Conservation (phyloP, 2,888 invertebrate species). For the Scaptodrosophila latifasciaeformis region DNA sequence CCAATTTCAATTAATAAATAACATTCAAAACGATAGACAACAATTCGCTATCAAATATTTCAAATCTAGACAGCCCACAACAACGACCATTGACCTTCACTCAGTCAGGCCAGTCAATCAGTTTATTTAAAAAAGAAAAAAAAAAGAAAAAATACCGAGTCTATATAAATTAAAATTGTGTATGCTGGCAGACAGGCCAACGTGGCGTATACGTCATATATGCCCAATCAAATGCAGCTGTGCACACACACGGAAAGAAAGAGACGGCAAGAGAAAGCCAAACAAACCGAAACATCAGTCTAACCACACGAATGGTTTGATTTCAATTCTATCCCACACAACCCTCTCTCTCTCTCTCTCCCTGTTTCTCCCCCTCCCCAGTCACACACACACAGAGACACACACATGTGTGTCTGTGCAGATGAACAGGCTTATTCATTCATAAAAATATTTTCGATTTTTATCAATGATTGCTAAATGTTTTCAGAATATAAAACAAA, state of each 20-base stretch:
- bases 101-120: constrained; percentile 36
- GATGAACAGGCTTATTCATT: constrained; percentile 38
- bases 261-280: constrained; percentile 13
- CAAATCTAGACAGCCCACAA: neutral
- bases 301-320: too few relatives aligned
- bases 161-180: constrained; percentile 23
- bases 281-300: too few relatives aligned
- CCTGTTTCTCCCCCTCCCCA: too few relatives aligned
- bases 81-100: constrained; percentile 51
- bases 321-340: too few relatives aligned
- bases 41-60: too few relatives aligned
- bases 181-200: constrained; percentile 18
- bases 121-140: constrained; percentile 24
- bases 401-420: neutral
- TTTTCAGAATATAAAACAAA: constrained; percentile 51
- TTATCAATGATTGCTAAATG: constrained; percentile 68
- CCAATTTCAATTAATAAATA: too few relatives aligned
- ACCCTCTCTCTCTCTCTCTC: too few relatives aligned
- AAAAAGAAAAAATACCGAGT: constrained; percentile 17
- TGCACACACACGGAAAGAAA: constrained; percentile 23
- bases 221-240: constrained; percentile 47
- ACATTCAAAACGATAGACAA: too few relatives aligned
- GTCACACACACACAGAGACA: neutral
- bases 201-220: constrained; percentile 54
- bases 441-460: constrained; percentile 63